These are phyloP conservation scores for Acromyrmex charruanus DNA, from an alignment of 1,140 invertebrate species.

Conservation along the genomic window DNA sequence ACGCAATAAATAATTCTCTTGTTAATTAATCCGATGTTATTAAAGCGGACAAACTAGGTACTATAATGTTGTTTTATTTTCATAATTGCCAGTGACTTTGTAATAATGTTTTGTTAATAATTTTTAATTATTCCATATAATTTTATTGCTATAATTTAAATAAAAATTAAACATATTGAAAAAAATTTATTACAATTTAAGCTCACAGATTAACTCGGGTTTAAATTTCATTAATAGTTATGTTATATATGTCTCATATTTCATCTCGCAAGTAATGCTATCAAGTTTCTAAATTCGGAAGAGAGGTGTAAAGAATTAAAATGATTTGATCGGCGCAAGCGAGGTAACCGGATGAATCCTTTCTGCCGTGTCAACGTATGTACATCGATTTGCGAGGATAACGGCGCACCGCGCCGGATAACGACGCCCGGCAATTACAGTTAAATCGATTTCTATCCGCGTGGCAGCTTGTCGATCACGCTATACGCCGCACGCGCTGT, in stretches of 20 bases:
- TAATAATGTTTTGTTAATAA: neutral
- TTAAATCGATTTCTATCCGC: conserved; percentile 47
- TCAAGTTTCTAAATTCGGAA: neutral
- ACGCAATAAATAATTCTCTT: conserved; percentile 2
- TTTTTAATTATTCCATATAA: neutral
- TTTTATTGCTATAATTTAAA: neutral
- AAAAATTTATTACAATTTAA: neutral
- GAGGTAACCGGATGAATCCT: conserved; percentile 13
- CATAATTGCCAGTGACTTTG: neutral
- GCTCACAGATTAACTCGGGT: neutral
- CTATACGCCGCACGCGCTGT: conserved; percentile 5
- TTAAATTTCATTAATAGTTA: neutral
- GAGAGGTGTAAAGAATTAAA: conserved; percentile 49
- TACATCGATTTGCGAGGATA: conserved; percentile 46
- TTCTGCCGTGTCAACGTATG: conserved; percentile 46
- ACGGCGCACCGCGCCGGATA: conserved; percentile 26
- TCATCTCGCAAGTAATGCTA: neutral
- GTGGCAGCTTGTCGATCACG: conserved; percentile 50
- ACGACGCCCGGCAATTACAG: conserved; percentile 56
- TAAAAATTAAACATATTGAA: neutral
- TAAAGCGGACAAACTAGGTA: neutral
- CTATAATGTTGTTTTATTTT: neutral
- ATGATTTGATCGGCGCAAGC: neutral
- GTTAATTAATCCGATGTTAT: neutral
- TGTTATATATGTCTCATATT: neutral